A percentile compares a stretch with the other conserved stretches of the same genome.
Conservation (phyloP, 1,140 invertebrate genomes). For the Brachystomella parvula region DNA sequence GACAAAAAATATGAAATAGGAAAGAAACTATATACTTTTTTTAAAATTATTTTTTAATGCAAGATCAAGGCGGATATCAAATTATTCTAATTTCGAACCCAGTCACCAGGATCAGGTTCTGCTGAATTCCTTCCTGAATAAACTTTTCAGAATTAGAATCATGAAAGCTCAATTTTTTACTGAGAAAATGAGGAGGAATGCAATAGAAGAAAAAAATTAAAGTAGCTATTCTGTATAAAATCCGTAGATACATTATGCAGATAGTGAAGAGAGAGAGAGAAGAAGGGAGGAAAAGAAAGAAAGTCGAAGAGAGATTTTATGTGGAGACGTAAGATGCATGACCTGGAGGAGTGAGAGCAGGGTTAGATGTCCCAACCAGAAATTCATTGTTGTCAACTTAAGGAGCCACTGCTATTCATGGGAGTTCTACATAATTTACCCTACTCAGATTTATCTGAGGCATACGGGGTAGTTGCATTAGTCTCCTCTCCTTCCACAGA, state of each 20-base stretch:
- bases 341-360: background rate
- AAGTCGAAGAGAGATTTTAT: background rate
- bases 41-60: no score
- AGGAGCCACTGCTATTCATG: background rate
- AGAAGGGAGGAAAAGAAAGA: background rate
- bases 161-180: background rate
- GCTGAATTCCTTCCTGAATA: no score
- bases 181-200: background rate
- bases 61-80: no score
- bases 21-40: no score
- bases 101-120: no score
- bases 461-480: constrained; percentile 1
- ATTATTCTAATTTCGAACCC: no score
- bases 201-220: no score
- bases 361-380: no score
- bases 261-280: background rate
- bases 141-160: no score
- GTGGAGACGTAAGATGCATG: constrained; percentile 6
- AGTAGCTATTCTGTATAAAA: no score
- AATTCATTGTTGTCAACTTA: background rate
- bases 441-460: background rate
- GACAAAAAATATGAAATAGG: no score
- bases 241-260: constrained; percentile 4
- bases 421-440: no score
- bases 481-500: background rate